A percentile compares a stretch with the other conserved stretches of the same genome.
Conservation (phyloP, 1,140 invertebrate species). For the Solenopsis fugax region DNA sequence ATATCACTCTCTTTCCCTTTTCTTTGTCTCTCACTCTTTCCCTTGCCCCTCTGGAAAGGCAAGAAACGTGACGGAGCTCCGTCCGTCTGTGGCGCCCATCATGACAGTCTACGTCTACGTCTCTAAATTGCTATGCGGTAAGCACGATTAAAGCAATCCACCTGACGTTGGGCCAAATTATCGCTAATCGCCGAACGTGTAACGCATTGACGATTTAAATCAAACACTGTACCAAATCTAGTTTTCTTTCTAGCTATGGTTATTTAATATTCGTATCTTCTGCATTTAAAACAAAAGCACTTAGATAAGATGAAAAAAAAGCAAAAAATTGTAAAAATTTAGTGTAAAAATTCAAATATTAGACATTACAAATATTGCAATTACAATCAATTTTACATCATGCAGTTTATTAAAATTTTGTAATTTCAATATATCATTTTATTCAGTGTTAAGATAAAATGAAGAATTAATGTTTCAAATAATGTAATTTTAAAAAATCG, state of each 20-base stretch:
- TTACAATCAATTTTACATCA: not conserved
- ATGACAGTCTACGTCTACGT: slow-evolving; percentile 61
- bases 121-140: slow-evolving; percentile 61
- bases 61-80: slow-evolving; percentile 80
- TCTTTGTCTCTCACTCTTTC: slow-evolving; percentile 32
- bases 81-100: slow-evolving; percentile 73
- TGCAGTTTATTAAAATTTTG: not conserved
- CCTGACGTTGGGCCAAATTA: slow-evolving; percentile 45
- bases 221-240: not conserved
- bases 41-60: slow-evolving; percentile 78
- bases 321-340: not conserved
- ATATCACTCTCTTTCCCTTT: slow-evolving; percentile 15
- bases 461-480: not conserved
- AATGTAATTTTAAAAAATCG: not conserved
- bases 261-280: slow-evolving; percentile 1
- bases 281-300: slow-evolving; percentile 14
- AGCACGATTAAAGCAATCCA: slow-evolving; percentile 63
- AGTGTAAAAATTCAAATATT: not conserved
- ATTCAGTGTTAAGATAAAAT: not conserved
- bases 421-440: slow-evolving; percentile 7
- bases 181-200: slow-evolving; percentile 35
- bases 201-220: not conserved
- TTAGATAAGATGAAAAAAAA: not conserved
- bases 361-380: slow-evolving; percentile 16
- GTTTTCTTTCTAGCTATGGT: not conserved